These are phyloP conservation scores for Bryconaethiops microstoma DNA, from an alignment of 2,797 vertebrate genomes.

Conservation along the genomic window DNA sequence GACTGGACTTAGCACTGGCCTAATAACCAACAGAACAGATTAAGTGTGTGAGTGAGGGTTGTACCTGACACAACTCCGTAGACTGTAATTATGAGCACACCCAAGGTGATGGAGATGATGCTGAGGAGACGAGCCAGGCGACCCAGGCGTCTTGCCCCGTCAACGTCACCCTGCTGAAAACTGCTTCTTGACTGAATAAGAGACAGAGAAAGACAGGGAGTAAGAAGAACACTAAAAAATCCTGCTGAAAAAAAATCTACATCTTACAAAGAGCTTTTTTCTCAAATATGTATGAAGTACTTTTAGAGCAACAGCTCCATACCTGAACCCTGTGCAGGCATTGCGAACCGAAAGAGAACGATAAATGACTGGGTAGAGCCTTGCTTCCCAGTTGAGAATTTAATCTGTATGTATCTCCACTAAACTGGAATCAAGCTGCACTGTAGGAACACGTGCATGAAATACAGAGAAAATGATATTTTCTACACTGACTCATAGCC, in stretches of 20 bases:
- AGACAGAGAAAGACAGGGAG: slow-evolving; percentile 19
- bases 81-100: slow-evolving; percentile 85
- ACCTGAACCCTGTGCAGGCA: slow-evolving; percentile 41
- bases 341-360: slow-evolving; percentile 50
- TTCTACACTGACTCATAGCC: background rate
- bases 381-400: background rate
- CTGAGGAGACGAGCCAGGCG: slow-evolving; percentile 92
- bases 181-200: slow-evolving; percentile 91
- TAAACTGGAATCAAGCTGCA: background rate
- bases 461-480: background rate
- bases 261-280: slow-evolving; percentile 34
- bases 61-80: slow-evolving; percentile 83
- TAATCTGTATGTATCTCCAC: background rate
- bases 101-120: slow-evolving; percentile 88
- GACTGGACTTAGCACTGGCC: too few relatives aligned
- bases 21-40: too few relatives aligned
- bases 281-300: slow-evolving; percentile 57
- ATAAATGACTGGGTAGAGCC: slow-evolving; percentile 37
- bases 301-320: slow-evolving; percentile 43
- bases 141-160: slow-evolving; percentile 90
- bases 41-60: background rate
- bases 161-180: slow-evolving; percentile 88
- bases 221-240: slow-evolving; percentile 4
- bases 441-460: background rate
- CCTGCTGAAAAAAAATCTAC: slow-evolving; percentile 3